A percentile compares a stretch with the other conserved stretches of the same genome.
These are phyloP conservation scores for Brotogeris chrysoptera DNA, from an alignment of 2,797 vertebrate genomes.

Conservation along the genomic window DNA sequence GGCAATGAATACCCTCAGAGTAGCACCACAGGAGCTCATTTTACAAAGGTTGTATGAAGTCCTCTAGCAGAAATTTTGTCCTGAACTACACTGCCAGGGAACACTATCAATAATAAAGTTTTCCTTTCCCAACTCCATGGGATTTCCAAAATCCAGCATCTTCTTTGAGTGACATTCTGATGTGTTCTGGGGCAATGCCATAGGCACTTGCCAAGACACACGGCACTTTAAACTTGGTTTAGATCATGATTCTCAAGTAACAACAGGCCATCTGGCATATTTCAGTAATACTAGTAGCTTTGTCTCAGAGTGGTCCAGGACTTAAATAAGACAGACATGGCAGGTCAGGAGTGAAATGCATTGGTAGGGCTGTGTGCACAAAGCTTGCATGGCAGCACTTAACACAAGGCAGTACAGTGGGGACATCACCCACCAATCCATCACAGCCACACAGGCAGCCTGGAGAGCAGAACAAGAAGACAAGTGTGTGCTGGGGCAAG, in stretches of 20 bases:
- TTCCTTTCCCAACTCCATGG: not conserved
- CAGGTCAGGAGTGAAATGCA: not conserved
- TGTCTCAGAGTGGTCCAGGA: not conserved
- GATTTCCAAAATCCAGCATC: not conserved
- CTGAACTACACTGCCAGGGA: not conserved
- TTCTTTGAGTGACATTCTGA: slow-evolving; percentile 2
- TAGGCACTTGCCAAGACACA: slow-evolving; percentile 16
- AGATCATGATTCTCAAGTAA: not conserved
- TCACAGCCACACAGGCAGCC: not conserved
- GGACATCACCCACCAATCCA: accelerated
- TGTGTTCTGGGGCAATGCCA: not conserved
- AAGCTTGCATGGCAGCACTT: not conserved
- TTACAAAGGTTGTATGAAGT: not conserved
- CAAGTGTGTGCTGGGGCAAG: accelerated
- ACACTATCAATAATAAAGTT: not conserved
- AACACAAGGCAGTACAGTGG: accelerated
- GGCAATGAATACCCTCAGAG: not conserved
- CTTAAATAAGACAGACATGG: not conserved
- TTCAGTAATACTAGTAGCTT: not conserved
- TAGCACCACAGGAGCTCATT: not conserved
- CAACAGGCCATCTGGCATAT: not conserved
- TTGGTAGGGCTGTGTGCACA: not conserved
- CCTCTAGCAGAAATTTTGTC: not conserved
- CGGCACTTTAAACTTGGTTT: slow-evolving; percentile 10
- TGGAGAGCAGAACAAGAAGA: not conserved